Evolutionary conservation across 2,888 invertebrate species (phyloP).

Genomic region (Eupithecia pulchellata): DNA sequence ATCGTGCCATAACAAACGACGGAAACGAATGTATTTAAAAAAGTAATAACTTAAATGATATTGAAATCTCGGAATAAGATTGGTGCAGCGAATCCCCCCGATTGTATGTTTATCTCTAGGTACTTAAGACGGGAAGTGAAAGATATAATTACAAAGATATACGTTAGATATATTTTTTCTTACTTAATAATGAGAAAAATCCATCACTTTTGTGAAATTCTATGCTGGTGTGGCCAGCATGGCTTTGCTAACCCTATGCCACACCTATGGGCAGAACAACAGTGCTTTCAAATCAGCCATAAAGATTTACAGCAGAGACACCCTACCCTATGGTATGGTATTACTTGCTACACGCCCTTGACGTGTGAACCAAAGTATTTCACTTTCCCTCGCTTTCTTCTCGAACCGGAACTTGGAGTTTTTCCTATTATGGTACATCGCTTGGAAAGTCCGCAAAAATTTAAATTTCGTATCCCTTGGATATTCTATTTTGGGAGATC

Average conservation of each 20-base stretch:
- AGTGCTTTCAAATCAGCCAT: background rate
- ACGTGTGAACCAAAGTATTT: constrained; percentile 17
- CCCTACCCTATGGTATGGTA: constrained; percentile 17
- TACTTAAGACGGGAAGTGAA: background rate
- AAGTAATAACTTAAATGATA: background rate
- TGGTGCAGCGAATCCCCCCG: background rate
- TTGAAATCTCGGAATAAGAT: background rate
- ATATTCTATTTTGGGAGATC: background rate
- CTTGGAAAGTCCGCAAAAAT: background rate
- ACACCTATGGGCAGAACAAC: background rate
- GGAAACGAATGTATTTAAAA: background rate
- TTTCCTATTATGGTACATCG: constrained; percentile 22
- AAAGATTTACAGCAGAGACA: constrained; percentile 7
- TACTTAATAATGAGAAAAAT: background rate
- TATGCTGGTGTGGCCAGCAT: background rate
- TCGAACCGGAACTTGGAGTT: constrained; percentile 24
- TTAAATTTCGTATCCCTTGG: background rate
- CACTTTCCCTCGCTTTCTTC: constrained; percentile 31
- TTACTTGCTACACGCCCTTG: constrained; percentile 24
- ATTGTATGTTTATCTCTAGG: background rate
- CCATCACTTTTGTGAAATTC: background rate
- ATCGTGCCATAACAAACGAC: background rate
- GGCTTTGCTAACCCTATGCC: background rate
- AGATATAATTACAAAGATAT: too few relatives aligned
- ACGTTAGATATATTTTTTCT: too few relatives aligned